Evolutionary conservation across 2,113 vertebrate genomes (phyloP), one percentile per base, ranked within the genome.

Genomic region (Lampris incognitus): DNA sequence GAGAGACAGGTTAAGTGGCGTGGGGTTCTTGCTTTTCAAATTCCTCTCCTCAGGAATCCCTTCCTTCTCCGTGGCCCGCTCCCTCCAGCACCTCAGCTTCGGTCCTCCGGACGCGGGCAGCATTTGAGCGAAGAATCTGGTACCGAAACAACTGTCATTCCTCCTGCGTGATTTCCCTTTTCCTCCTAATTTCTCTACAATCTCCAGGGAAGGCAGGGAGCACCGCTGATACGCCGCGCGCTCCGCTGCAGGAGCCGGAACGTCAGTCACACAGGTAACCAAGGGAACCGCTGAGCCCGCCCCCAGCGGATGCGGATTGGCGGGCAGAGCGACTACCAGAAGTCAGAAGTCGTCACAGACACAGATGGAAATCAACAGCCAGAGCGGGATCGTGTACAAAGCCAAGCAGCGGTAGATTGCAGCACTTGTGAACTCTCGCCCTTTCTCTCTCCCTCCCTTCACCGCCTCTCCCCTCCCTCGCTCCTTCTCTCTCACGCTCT

Each of bases 181-280:
- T 69, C 80, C 46, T 39, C 59, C 80, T 63, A 82, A 78, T 89
- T 81, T 88, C 79, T 89, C 82, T 87, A 81, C 90, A 68, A 81
- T 86, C 82, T 90, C 81, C 59, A 13, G 57, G 41, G 39, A 13
- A 61, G 74, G 83, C 70, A 24, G 72, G 24, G 79, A 90, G 86
- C 88, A 90, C 88, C 89, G 69, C 78, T 73, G 91, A 90, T 87
- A 83, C 90, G 76, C 87, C 84, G 86, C 51, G 85, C 76, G 86
- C 83, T 88, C 84, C 84, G 81, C 89, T 91, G 90, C 90, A 88
- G 91, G 91, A 92, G 85, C 86, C 89, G 88, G 85, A 59, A 88
- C 77, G 92, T 92, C 92, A 93, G 91, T 94, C 92, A 94, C 76
- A 61, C 79, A 78, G 85, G 89, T 89, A 90, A 88, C 82, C 83